These are phyloP conservation scores for Dicranocentrus wangi DNA, from an alignment of 2,888 invertebrate species.

Conservation along the genomic window DNA sequence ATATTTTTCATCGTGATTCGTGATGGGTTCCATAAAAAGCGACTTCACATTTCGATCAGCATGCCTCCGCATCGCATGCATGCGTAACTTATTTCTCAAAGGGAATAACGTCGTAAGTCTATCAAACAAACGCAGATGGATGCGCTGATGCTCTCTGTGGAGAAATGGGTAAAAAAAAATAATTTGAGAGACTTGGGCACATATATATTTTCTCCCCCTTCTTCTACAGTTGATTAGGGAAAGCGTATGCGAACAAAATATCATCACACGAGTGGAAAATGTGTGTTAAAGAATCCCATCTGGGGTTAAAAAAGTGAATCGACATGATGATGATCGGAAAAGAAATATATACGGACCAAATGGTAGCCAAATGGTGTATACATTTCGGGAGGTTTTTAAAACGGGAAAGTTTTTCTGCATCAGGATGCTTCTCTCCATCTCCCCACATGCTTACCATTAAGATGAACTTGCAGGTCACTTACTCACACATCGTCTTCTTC, in stretches of 20 bases:
- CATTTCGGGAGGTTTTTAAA: slow-evolving; percentile 31
- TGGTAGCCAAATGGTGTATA: slow-evolving; percentile 46
- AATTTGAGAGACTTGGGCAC: neutral
- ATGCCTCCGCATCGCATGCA: slow-evolving; percentile 3
- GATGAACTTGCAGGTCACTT: slow-evolving; percentile 41
- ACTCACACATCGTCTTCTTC: too few relatives aligned
- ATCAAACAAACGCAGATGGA: slow-evolving; percentile 17
- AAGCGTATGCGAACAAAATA: too few relatives aligned
- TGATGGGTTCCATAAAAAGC: slow-evolving; percentile 58
- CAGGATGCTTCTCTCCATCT: too few relatives aligned
- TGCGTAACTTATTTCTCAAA: slow-evolving; percentile 1
- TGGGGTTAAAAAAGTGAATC: slow-evolving; percentile 46
- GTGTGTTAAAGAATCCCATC: slow-evolving; percentile 46
- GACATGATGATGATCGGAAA: slow-evolving; percentile 17
- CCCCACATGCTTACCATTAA: slow-evolving; percentile 4
- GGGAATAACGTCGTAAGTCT: slow-evolving; percentile 5
- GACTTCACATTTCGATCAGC: neutral
- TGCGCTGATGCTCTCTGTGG: neutral
- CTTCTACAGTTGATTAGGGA: slow-evolving; percentile 23
- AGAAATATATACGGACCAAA: too few relatives aligned
- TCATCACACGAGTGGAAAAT: too few relatives aligned
- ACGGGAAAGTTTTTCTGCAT: slow-evolving; percentile 23
- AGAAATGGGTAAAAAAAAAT: neutral
- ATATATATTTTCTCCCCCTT: neutral
- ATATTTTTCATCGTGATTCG: slow-evolving; percentile 52